These are phyloP conservation scores for Geopemphigus sp. DNA, from an alignment of 1,140 invertebrate species.

Conservation along the genomic window DNA sequence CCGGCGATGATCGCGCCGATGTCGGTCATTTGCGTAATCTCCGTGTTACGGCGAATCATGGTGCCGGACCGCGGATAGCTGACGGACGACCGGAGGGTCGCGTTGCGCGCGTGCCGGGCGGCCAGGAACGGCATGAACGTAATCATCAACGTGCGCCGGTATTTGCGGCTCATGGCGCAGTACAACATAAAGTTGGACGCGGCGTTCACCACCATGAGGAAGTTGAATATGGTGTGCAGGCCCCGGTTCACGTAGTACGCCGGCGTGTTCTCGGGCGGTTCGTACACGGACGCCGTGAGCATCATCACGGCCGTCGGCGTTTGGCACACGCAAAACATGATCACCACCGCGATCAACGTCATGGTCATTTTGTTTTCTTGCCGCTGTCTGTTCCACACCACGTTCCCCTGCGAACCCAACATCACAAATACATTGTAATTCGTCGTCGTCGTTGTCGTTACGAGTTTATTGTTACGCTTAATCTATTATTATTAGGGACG, in stretches of 20 bases:
- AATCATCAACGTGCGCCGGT: conserved; percentile 68
- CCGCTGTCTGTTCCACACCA: conserved; percentile 53
- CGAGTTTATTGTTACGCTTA: no score
- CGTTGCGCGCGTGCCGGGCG: conserved; percentile 31
- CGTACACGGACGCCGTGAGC: conserved; percentile 59
- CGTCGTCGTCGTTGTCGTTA: no score
- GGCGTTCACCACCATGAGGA: conserved; percentile 70
- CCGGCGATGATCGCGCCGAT: not conserved
- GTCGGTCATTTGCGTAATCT: conserved; percentile 35
- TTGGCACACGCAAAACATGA: conserved; percentile 73
- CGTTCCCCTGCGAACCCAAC: conserved; percentile 23
- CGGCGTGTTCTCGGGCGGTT: conserved; percentile 52
- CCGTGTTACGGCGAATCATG: conserved; percentile 31
- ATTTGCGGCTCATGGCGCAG: conserved; percentile 73
- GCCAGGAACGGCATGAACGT: conserved; percentile 63
- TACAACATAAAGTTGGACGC: conserved; percentile 75
- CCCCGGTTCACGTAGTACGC: conserved; percentile 57
- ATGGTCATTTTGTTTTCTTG: conserved; percentile 74
- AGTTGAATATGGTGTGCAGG: conserved; percentile 71
- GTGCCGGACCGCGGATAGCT: conserved; percentile 40
- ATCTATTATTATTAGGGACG: no score
- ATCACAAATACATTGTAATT: no score
- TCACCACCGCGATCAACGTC: conserved; percentile 72
- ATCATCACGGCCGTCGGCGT: conserved; percentile 65
- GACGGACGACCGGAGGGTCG: conserved; percentile 35